Base-by-base conservation (phyloP, 2,888 invertebrate species). In the Eremobia ochroleuca region DNA sequence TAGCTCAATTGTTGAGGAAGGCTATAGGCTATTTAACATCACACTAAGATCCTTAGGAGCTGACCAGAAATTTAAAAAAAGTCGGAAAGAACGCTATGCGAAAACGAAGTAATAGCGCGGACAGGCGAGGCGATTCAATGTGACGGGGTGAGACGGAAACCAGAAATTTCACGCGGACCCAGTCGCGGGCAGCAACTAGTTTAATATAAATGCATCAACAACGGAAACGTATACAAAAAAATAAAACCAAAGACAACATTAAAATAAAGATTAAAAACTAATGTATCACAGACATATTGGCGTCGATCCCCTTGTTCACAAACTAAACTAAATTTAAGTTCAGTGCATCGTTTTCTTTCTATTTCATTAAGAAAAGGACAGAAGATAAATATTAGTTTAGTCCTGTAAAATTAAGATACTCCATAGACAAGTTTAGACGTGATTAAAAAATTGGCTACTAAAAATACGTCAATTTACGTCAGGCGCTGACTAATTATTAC, bases 261-360 rank as follows among this genome's bases (percentile, higher is more conserved):
- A 70, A 66, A 43, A 61, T 66, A 58, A 49, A 73, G 66, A 25
- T 55, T 62, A 62, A 49, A 70, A 21, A 37, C 37, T 68, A 64
- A 78, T 68, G n/a, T 11, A 68, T 58, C 31, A 66, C 69, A 79
- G 76, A 76, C 82, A 62, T n/a, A 52, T n/a, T n/a, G n/a, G n/a
- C n/a, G n/a, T n/a, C n/a, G n/a, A n/a, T n/a, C n/a, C n/a, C n/a
- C n/a, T n/a, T n/a, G n/a, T n/a, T n/a, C n/a, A n/a, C n/a, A n/a
- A n/a, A n/a, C n/a, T n/a, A n/a, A n/a, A n/a, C n/a, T n/a, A n/a
- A n/a, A n/a, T n/a, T n/a, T n/a, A n/a, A n/a, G n/a, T n/a, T n/a
- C n/a, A n/a, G n/a, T n/a, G n/a, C n/a, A n/a, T n/a, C n/a, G n/a
- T n/a, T n/a, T n/a, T n/a, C n/a, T n/a, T n/a, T n/a, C n/a, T n/a